Conservation (phyloP, 2,113 vertebrate genomes). For the Coturnix japonica region DNA sequence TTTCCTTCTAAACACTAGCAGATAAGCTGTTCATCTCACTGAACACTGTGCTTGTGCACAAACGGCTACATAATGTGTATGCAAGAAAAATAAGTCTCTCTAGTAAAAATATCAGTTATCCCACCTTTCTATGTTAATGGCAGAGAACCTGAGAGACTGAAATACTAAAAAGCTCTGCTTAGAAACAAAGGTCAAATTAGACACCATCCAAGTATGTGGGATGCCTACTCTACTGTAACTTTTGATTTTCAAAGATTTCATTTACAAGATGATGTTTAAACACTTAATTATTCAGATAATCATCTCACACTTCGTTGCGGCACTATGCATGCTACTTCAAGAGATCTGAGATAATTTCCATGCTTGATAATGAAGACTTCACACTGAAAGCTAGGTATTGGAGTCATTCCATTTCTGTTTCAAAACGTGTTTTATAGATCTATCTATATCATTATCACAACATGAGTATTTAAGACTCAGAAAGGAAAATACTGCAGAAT, state of each 20-base stretch:
- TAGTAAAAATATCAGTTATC: neutral
- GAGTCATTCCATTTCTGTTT: neutral
- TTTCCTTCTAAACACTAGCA: neutral
- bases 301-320: neutral
- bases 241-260: neutral
- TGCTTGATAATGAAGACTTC: neutral
- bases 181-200: neutral
- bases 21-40: neutral
- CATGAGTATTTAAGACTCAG: neutral
- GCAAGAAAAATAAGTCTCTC: neutral
- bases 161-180: neutral
- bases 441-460: neutral
- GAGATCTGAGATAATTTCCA: neutral
- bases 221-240: neutral
- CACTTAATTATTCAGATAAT: slow-evolving; percentile 1
- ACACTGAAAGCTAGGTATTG: slow-evolving; percentile 21
- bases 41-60: neutral
- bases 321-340: neutral
- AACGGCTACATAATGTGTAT: neutral
- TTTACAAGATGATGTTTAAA: slow-evolving; percentile 7
- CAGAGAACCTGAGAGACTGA: neutral
- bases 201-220: neutral
- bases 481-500: neutral
- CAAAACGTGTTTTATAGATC: neutral
- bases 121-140: neutral